Percentiles rank a stretch among this genome's conserved stretches.
Conservation (phyloP, 1,140 invertebrate species). For the Drosophila sproati region DNA sequence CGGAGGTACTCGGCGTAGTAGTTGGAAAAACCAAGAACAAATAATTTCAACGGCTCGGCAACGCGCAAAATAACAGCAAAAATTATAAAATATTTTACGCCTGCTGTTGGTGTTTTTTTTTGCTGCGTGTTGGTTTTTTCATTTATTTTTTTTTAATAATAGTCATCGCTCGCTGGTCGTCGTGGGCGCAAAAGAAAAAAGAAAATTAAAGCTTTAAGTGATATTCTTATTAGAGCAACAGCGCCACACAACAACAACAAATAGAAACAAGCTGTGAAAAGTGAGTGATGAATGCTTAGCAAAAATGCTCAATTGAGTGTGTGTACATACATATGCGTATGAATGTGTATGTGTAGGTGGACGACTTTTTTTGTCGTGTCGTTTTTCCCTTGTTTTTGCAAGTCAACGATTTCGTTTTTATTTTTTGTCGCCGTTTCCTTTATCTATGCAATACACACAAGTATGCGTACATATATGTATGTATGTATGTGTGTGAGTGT, state of each 20-base stretch:
- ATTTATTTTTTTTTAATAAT: slow-evolving; percentile 42
- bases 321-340: background rate
- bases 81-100: slow-evolving; percentile 67
- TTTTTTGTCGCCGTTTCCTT: slow-evolving; percentile 23
- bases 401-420: slow-evolving; percentile 21
- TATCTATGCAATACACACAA: slow-evolving; percentile 18
- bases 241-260: slow-evolving; percentile 27
- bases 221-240: slow-evolving; percentile 37
- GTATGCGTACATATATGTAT: slow-evolving; percentile 8
- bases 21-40: slow-evolving; percentile 51
- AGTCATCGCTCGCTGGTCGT: slow-evolving; percentile 54
- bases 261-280: slow-evolving; percentile 34
- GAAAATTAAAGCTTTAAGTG: slow-evolving; percentile 44
- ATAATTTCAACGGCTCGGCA: slow-evolving; percentile 25
- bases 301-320: background rate
- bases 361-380: slow-evolving; percentile 22
- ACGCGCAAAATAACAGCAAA: slow-evolving; percentile 47
- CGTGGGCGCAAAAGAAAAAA: slow-evolving; percentile 42
- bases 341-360: slow-evolving; percentile 1
- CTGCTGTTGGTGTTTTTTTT: slow-evolving; percentile 33
- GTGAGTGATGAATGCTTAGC: slow-evolving; percentile 38
- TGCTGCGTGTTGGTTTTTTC: slow-evolving; percentile 40
- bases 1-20: slow-evolving; percentile 69
- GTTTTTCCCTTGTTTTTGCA: slow-evolving; percentile 26
- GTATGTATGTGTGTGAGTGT: slow-evolving; percentile 3